phyloP scores from a whole-genome alignment of 2,888 invertebrate genomes.

The Caenorhabditis wallacei region DNA sequence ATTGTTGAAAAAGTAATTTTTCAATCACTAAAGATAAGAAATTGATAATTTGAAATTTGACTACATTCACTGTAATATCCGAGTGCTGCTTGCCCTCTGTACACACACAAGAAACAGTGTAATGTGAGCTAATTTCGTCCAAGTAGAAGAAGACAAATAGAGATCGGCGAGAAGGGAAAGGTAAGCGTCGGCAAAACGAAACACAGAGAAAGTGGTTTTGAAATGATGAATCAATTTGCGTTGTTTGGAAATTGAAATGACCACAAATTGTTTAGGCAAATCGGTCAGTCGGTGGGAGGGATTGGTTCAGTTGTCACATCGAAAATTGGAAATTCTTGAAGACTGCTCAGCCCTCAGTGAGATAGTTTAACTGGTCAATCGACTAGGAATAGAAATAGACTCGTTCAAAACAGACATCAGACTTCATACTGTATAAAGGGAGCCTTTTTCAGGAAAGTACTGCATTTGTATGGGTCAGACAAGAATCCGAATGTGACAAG shows the following conservation, averaged over 20 bases:
- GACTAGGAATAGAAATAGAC: too few species aligned
- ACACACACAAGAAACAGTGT: constrained; percentile 53
- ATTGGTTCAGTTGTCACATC: not conserved
- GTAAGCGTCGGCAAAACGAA: constrained; percentile 11
- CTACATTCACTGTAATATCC: constrained; percentile 9
- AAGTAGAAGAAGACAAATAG: constrained; percentile 48
- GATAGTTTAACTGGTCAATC: too few species aligned
- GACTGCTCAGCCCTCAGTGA: too few species aligned
- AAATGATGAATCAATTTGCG: constrained; percentile 38
- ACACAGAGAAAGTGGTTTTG: constrained; percentile 30
- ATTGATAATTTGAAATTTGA: constrained; percentile 7
- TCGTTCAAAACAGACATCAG: too few species aligned
- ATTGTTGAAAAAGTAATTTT: too few species aligned
- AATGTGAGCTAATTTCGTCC: constrained; percentile 60
- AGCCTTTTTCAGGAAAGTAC: too few species aligned
- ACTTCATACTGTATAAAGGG: too few species aligned
- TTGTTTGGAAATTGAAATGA: constrained; percentile 8
- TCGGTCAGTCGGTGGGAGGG: not conserved
- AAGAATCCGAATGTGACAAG: too few species aligned
- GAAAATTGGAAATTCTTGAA: too few species aligned
- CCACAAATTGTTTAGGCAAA: constrained; percentile 2
- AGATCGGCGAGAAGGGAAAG: not conserved
- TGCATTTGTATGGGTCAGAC: too few species aligned
- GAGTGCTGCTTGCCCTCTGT: constrained; percentile 34
- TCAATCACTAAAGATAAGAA: too few species aligned